These are phyloP conservation scores for Augochlora pura DNA, from an alignment of 1,140 invertebrate genomes.

Conservation along the genomic window DNA sequence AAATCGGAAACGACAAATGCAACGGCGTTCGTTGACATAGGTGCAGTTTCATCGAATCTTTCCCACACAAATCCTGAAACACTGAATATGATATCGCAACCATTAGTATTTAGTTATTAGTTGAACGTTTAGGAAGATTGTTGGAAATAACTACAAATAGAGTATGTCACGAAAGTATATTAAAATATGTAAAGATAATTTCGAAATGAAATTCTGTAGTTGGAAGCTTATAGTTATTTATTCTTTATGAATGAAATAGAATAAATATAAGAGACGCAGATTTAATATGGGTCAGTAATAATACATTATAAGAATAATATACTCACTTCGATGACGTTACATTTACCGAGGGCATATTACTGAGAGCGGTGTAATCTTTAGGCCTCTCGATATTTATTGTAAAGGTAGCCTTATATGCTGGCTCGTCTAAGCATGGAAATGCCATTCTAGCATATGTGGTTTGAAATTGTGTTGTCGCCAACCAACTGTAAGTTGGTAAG, in stretches of 20 bases:
- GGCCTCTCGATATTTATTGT: conserved; percentile 83
- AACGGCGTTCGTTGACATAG: conserved; percentile 93
- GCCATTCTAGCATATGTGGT: conserved; percentile 89
- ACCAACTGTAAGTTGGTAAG: conserved; percentile 79
- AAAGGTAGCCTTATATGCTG: conserved; percentile 90
- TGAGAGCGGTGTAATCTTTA: conserved; percentile 71
- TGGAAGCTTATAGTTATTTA: too few species aligned
- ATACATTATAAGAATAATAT: conserved; percentile 3
- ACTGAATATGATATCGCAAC: not conserved
- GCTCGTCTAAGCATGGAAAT: conserved; percentile 96
- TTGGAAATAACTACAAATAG: too few species aligned
- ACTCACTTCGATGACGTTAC: conserved; percentile 48
- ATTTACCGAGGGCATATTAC: conserved; percentile 77
- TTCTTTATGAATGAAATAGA: too few species aligned
- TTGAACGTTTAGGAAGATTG: too few species aligned
- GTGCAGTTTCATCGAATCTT: conserved; percentile 83
- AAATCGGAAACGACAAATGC: conserved; percentile 84
- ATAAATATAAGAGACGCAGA: too few species aligned
- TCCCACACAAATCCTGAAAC: conserved; percentile 78
- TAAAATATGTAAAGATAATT: too few species aligned
- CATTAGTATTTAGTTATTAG: too few species aligned
- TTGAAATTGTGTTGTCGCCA: conserved; percentile 90
- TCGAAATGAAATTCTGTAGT: too few species aligned
- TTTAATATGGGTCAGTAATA: not conserved
- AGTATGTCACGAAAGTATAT: too few species aligned